Conservation (phyloP, 2,113 vertebrate species). For the Petrocephalus zakoni region DNA sequence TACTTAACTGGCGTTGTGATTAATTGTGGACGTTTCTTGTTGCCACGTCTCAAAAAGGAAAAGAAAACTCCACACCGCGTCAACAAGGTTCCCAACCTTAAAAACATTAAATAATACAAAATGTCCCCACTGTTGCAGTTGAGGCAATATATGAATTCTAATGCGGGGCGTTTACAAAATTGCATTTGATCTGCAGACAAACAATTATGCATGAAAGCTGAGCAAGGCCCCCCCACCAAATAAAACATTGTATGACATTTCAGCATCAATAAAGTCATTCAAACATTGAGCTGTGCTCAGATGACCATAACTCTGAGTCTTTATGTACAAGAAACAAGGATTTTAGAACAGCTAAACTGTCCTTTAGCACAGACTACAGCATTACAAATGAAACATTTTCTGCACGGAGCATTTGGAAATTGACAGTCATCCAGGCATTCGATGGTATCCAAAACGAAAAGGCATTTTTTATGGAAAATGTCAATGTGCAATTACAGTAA, state of each 20-base stretch:
- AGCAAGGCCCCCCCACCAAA: not conserved
- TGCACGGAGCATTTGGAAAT: not conserved
- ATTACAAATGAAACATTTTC: not conserved
- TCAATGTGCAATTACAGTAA: not conserved
- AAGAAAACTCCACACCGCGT: not conserved
- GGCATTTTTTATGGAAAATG: not conserved
- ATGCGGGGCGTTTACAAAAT: not conserved
- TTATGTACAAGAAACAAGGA: not conserved
- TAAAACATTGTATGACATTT: not conserved
- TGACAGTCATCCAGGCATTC: not conserved
- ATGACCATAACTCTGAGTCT: not conserved
- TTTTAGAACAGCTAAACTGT: not conserved
- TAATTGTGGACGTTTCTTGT: not conserved
- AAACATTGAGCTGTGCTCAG: not conserved
- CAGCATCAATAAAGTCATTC: not conserved
- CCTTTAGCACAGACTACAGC: not conserved
- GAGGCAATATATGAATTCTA: not conserved
- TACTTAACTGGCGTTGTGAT: not conserved
- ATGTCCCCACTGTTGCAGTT: not conserved
- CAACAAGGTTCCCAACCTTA: not conserved
- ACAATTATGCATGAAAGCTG: not conserved
- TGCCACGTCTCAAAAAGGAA: not conserved
- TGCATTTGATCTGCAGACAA: constrained; percentile 1
- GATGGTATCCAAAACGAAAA: not conserved
- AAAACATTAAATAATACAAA: not conserved